Evolutionary conservation across 1,140 invertebrate genomes (phyloP), one percentile per base, ranked within the genome.

Genomic region (Nebria ingens): DNA sequence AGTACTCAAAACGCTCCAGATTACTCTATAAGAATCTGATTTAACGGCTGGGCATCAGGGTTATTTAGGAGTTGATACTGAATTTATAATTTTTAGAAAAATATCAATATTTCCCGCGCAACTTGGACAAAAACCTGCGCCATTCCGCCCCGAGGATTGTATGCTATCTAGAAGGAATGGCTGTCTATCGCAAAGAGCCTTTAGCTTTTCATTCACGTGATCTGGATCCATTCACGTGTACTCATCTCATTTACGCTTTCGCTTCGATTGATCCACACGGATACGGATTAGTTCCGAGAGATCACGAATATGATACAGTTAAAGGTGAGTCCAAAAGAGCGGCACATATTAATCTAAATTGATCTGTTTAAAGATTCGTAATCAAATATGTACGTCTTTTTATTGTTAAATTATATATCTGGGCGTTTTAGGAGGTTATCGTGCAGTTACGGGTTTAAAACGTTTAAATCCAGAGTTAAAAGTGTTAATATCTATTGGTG

Each of bases 181-280:
- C 84, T 1, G 75, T 77, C 2, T 82, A 87, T 62, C 73, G 86
- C 12, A 75, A 76, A 20, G 80, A 82, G 22, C 85, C 85, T 0
- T 75, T 86, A 51, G 75, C 79, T 1, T 83, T 89, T 62, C 78
- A 75, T 6, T 75, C 76, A 4, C 72, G 77, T n/a, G 75, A 84
- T 54, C 72, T 91, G 3, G 82, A 89, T 34, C 80, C 83, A 0
- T 71, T 73, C 58, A 77, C 82, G 23, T 93, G 90, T 71, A 87
- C 87, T 2, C 89, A 93, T 67, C 68, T 92, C 6, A 79, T 92
- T 53, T 92, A 92, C 64, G 81, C 83, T 6, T 89, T 86, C 60
- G 86, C 87, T 1, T 80, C 80, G 9, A 61, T 88, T 59, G 82
- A 89, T 63, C 78, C 81, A 1, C 75, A 81, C 53, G 77, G 74